A percentile compares a stretch with the other conserved stretches of the same genome.
These are phyloP conservation scores for Manduca sexta DNA, from an alignment of 1,140 invertebrate species.

Conservation along the genomic window DNA sequence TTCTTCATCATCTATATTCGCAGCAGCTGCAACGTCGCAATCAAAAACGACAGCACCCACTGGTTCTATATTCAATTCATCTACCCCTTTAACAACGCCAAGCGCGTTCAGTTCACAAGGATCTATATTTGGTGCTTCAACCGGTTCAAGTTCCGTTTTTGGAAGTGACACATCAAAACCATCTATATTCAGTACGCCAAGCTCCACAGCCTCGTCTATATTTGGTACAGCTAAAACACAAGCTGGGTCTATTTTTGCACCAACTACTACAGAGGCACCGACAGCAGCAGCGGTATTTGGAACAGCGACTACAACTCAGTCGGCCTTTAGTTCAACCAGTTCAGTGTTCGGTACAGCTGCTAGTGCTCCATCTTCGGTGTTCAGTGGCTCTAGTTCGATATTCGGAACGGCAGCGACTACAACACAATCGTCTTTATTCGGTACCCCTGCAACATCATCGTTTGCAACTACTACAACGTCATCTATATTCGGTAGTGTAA, in stretches of 20 bases:
- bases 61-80: conserved; percentile 19
- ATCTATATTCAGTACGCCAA: conserved; percentile 19
- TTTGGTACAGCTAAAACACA: conserved; percentile 12
- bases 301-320: conserved; percentile 6
- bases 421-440: conserved; percentile 28
- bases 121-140: conserved; percentile 19
- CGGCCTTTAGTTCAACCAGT: conserved; percentile 7
- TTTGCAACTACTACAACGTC: conserved; percentile 15
- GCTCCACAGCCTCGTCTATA: conserved; percentile 7
- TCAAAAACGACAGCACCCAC: conserved; percentile 17
- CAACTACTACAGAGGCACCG: too few species aligned
- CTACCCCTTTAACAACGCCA: conserved; percentile 11
- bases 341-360: conserved; percentile 4
- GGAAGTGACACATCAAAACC: conserved; percentile 6
- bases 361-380: conserved; percentile 15
- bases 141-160: conserved; percentile 9
- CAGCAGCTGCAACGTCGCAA: conserved; percentile 27
- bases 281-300: too few species aligned
- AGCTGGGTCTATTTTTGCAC: too few species aligned
- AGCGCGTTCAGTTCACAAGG: conserved; percentile 12
- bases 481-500: conserved; percentile 24
- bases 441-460: conserved; percentile 11
- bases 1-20: conserved; percentile 38
- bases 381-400: conserved; percentile 15
- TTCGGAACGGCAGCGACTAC: conserved; percentile 28